These are phyloP conservation scores for Coecobrya sp. DNA, from an alignment of 2,888 invertebrate genomes.

Conservation along the genomic window DNA sequence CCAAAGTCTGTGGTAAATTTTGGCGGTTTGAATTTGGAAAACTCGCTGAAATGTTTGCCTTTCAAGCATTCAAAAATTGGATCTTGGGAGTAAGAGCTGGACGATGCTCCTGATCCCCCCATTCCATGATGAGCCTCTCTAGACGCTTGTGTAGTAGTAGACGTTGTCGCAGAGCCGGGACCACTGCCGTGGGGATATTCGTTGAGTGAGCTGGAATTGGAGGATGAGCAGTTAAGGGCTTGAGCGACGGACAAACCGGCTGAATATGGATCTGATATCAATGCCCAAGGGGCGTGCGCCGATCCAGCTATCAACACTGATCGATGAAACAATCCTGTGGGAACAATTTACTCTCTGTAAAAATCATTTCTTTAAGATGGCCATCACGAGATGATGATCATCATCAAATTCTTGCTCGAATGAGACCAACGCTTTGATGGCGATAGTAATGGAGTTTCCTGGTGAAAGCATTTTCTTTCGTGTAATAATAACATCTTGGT, in stretches of 20 bases:
- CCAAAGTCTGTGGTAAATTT: constrained; percentile 86
- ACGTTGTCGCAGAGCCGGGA: constrained; percentile 58
- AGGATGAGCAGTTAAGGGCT: constrained; percentile 85
- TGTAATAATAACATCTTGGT: constrained; percentile 15
- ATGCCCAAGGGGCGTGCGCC: constrained; percentile 91
- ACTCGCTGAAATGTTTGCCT: constrained; percentile 86
- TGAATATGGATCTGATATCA: constrained; percentile 90
- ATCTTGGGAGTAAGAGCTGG: constrained; percentile 78
- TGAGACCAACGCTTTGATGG: not conserved
- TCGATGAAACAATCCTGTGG: constrained; percentile 90
- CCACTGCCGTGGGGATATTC: constrained; percentile 71
- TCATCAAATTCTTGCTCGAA: constrained; percentile 9
- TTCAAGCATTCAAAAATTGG: constrained; percentile 85
- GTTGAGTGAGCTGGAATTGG: constrained; percentile 69
- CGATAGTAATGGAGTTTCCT: constrained; percentile 26
- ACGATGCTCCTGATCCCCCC: constrained; percentile 54
- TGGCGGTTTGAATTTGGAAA: constrained; percentile 85
- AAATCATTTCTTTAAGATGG: constrained; percentile 63
- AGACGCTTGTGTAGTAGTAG: constrained; percentile 79
- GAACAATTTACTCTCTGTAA: constrained; percentile 72
- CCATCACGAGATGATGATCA: constrained; percentile 6
- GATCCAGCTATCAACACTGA: constrained; percentile 92
- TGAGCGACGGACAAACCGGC: constrained; percentile 89
- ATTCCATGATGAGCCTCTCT: constrained; percentile 73
- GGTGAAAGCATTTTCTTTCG: constrained; percentile 2